phyloP scores from a whole-genome alignment of 2,797 vertebrate genomes.

The Dallia pectoralis region DNA sequence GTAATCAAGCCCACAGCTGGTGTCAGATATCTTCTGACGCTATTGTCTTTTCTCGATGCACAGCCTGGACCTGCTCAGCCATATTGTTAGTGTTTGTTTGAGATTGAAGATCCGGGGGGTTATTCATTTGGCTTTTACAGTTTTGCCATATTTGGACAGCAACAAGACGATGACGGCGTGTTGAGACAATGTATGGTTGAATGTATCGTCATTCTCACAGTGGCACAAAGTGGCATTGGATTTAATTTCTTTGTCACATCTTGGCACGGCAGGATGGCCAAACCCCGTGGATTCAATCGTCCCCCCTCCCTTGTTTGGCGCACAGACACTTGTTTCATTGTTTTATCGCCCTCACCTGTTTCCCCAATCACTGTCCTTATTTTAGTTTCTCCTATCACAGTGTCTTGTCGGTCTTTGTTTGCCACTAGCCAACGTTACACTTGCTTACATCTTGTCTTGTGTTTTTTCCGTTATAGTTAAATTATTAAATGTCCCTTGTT shows the following conservation, averaged over 20 bases:
- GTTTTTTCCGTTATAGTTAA: too few species aligned
- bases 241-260: slow-evolving; percentile 57
- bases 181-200: slow-evolving; percentile 38
- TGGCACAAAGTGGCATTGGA: background rate
- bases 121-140: slow-evolving; percentile 62
- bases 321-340: too few species aligned
- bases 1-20: slow-evolving; percentile 20
- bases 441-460: too few species aligned
- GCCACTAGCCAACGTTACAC: too few species aligned
- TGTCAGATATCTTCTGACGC: slow-evolving; percentile 3
- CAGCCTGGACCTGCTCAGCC: slow-evolving; percentile 8
- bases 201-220: slow-evolving; percentile 48
- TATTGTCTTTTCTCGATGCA: background rate
- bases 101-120: slow-evolving; percentile 40
- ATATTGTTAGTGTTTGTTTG: slow-evolving; percentile 23
- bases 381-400: too few species aligned
- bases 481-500: too few species aligned
- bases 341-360: too few species aligned
- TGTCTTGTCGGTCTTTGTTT: too few species aligned
- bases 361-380: too few species aligned
- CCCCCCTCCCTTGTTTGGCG: too few species aligned
- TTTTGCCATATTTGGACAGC: slow-evolving; percentile 31
- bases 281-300: too few species aligned
- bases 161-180: slow-evolving; percentile 38
- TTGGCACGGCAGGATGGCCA: too few species aligned